Percentiles rank a stretch among this genome's conserved stretches.
These are phyloP conservation scores for Saccostrea cuccullata DNA, from an alignment of 1,140 invertebrate species.

Conservation along the genomic window DNA sequence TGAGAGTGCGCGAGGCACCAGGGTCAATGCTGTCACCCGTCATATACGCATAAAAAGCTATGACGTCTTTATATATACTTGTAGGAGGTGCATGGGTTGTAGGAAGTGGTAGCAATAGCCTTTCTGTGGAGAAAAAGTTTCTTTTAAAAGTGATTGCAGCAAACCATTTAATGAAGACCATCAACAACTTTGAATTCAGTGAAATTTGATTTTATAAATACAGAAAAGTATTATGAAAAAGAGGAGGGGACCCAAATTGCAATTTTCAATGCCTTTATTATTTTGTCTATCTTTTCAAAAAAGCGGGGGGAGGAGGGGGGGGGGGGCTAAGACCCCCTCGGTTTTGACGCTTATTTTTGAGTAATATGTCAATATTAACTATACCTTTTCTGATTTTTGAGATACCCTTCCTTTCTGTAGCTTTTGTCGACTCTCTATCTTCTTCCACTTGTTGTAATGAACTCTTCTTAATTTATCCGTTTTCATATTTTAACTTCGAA, in stretches of 20 bases:
- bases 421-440: not conserved
- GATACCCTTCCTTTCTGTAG: not conserved
- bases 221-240: not conserved
- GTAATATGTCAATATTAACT: not conserved
- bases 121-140: not conserved
- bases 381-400: not conserved
- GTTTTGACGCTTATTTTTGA: too few relatives aligned
- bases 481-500: not conserved
- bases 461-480: not conserved
- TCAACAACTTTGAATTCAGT: not conserved
- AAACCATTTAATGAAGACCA: not conserved
- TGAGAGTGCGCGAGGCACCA: conserved; percentile 7
- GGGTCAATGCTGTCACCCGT: not conserved
- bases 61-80: not conserved
- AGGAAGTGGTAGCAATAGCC: not conserved
- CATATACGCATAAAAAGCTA: conserved; percentile 45
- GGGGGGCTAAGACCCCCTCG: too few relatives aligned
- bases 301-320: too few relatives aligned
- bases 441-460: not conserved
- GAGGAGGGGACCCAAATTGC: too few relatives aligned
- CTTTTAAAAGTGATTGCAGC: not conserved
- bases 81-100: not conserved
- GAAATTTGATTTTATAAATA: not conserved
- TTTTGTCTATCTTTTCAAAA: too few relatives aligned
- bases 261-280: too few relatives aligned